phyloP scores from a whole-genome alignment of 2,797 vertebrate species.

The Scarus forsteni region DNA sequence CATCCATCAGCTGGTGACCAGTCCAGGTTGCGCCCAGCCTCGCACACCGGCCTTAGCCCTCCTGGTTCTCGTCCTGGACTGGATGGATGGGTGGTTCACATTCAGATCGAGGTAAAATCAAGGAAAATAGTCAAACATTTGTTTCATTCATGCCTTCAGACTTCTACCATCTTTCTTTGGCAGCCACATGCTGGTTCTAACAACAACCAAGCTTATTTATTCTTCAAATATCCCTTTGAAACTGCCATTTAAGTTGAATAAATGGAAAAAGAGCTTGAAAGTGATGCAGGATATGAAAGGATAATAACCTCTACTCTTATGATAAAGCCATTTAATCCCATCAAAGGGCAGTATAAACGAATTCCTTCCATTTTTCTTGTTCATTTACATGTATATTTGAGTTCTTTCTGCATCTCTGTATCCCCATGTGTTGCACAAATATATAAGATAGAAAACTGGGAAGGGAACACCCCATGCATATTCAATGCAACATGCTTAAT shows the following conservation, averaged over 20 bases:
- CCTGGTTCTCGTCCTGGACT: too few species aligned
- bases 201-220: neutral
- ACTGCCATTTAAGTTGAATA: neutral
- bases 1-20: too few species aligned
- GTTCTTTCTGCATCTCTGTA: neutral
- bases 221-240: neutral
- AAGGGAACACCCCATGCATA: conserved; percentile 42
- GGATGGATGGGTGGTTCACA: too few species aligned
- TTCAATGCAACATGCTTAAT: conserved; percentile 21
- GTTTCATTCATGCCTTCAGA: too few species aligned
- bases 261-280: neutral
- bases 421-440: neutral
- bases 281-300: neutral
- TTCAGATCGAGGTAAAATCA: too few species aligned
- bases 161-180: neutral
- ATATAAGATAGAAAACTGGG: neutral
- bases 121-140: too few species aligned
- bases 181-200: neutral
- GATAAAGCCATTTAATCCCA: conserved; percentile 1
- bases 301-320: neutral
- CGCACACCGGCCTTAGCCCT: too few species aligned
- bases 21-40: too few species aligned
- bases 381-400: too few species aligned
- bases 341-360: neutral
- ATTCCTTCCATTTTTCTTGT: neutral